These are phyloP conservation scores for Aurelia aurita DNA, from an alignment of 30 jellyfish, hydroid and myxozoan species.

Conservation along the genomic window DNA sequence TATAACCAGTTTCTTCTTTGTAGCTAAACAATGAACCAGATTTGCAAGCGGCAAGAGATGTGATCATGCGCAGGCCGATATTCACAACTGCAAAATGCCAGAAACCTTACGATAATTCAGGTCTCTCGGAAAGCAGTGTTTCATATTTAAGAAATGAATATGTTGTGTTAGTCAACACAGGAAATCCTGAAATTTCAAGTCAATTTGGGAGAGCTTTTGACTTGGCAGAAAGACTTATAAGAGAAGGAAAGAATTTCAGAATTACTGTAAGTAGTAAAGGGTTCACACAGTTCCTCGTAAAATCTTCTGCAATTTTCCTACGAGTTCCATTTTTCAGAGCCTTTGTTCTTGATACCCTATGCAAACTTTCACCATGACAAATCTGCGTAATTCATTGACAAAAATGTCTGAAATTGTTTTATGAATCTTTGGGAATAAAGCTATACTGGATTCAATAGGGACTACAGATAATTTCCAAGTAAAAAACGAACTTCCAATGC, in stretches of 20 bases:
- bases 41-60: slow-evolving; percentile 67
- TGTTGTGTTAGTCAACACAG: slow-evolving; percentile 80
- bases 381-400: no score
- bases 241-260: slow-evolving; percentile 78
- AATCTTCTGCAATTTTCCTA: no score
- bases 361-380: no score
- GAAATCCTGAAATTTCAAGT: slow-evolving; percentile 67
- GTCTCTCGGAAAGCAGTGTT: background rate
- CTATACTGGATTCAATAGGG: no score
- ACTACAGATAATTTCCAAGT: no score
- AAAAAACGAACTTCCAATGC: no score
- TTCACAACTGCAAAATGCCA: slow-evolving; percentile 74
- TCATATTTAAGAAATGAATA: slow-evolving; percentile 49
- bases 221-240: slow-evolving; percentile 58
- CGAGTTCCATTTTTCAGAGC: no score
- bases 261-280: slow-evolving; percentile 51
- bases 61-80: slow-evolving; percentile 71
- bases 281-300: no score
- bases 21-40: slow-evolving; percentile 50
- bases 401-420: no score
- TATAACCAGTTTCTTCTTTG: background rate
- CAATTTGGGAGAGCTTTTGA: slow-evolving; percentile 75
- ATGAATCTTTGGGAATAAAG: no score
- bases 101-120: slow-evolving; percentile 48
- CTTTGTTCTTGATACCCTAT: no score